Conservation (phyloP, 2,113 vertebrate genomes). For the Euleptes europaea region DNA sequence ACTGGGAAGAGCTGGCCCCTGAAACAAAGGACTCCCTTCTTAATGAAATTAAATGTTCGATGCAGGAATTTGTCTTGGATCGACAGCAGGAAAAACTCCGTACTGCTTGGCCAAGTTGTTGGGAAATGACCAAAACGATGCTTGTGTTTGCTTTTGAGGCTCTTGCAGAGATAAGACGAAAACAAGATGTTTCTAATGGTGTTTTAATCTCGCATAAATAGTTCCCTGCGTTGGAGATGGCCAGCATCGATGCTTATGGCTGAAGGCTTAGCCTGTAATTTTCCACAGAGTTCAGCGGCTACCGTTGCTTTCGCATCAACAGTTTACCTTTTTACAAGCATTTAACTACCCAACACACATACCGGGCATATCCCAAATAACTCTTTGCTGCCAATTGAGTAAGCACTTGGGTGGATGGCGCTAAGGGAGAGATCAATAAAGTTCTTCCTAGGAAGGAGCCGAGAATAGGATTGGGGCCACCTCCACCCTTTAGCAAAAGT, state of each 20-base stretch:
- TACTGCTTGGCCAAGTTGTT: accelerated
- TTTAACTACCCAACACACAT: neutral
- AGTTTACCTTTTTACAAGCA: neutral
- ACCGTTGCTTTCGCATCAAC: neutral
- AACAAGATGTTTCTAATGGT: conserved; percentile 7
- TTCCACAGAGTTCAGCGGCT: neutral
- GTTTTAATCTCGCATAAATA: conserved; percentile 5
- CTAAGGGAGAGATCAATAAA: neutral
- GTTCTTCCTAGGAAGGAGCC: too few species aligned
- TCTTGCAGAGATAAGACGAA: neutral
- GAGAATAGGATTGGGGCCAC: neutral
- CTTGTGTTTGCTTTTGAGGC: neutral
- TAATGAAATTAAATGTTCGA: neutral
- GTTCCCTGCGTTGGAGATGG: neutral
- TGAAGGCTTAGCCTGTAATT: neutral
- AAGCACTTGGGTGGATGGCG: neutral
- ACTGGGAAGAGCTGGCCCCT: neutral
- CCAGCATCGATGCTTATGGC: neutral
- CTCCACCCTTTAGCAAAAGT: neutral
- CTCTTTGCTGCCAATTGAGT: neutral
- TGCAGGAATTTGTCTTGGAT: neutral
- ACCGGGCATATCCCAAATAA: neutral
- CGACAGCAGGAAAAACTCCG: conserved; percentile 3
- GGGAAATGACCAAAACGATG: conserved; percentile 19
- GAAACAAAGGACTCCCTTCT: neutral